Percentiles rank a stretch among this genome's conserved stretches.
Conservation (phyloP, 2,797 vertebrate species). For the Pipistrellus nathusii region DNA sequence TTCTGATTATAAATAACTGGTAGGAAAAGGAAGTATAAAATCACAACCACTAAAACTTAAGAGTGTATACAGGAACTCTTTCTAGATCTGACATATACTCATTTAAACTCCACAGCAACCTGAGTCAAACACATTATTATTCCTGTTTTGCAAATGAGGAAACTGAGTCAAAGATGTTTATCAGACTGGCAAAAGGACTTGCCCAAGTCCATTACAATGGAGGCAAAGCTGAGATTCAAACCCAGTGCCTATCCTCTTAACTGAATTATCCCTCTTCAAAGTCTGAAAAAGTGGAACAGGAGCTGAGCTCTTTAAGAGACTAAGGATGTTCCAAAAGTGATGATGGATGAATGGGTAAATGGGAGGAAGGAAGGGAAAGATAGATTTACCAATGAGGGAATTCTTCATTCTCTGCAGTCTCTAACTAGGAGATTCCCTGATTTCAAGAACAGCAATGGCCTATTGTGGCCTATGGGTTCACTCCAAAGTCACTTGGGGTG, state of each 20-base stretch:
- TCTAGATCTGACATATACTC: neutral
- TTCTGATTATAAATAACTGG: slow-evolving; percentile 51
- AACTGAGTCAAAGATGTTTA: neutral
- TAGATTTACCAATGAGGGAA: neutral
- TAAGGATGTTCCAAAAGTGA: neutral
- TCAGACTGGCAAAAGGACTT: neutral
- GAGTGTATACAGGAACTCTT: neutral
- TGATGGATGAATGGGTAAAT: neutral
- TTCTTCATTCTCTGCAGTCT: neutral
- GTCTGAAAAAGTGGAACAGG: neutral
- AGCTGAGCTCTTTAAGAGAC: neutral
- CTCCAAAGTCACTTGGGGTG: neutral
- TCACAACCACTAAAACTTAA: neutral
- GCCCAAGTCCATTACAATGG: neutral
- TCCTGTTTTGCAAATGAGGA: neutral
- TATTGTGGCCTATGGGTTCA: neutral
- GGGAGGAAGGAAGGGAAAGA: neutral
- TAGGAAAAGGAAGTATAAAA: neutral
- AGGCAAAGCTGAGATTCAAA: neutral
- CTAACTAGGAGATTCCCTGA: neutral
- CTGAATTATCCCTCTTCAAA: neutral
- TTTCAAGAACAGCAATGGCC: neutral
- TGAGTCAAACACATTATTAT: neutral
- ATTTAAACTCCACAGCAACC: neutral
- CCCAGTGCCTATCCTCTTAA: neutral